These are phyloP conservation scores for Pelusios castaneus DNA, from an alignment of 2,113 vertebrate species.

Conservation along the genomic window DNA sequence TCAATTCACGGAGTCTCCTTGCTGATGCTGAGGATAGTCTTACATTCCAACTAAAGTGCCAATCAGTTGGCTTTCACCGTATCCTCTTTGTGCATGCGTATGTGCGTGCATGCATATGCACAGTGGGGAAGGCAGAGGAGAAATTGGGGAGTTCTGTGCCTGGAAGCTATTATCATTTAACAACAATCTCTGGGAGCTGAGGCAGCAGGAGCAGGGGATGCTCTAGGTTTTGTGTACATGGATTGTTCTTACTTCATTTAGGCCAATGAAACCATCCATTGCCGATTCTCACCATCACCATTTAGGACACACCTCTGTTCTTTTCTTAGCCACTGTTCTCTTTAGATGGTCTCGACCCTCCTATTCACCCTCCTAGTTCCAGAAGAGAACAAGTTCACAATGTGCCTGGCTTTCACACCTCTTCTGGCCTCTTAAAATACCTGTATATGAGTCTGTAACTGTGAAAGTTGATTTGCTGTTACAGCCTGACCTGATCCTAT, in stretches of 20 bases:
- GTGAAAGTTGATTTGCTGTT: too few species aligned
- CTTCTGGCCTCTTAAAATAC: accelerated
- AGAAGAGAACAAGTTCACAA: not conserved
- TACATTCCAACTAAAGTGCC: not conserved
- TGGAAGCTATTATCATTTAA: not conserved
- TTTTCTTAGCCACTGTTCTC: not conserved
- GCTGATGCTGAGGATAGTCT: not conserved
- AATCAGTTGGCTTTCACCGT: not conserved
- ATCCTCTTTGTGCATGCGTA: not conserved
- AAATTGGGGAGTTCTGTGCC: not conserved
- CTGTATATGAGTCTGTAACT: not conserved
- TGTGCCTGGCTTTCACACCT: not conserved
- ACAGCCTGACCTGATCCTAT: too few species aligned
- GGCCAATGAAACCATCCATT: not conserved
- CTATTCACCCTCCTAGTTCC: not conserved
- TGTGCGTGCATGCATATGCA: too few species aligned
- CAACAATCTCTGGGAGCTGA: not conserved
- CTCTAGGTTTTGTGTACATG: not conserved
- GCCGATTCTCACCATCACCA: not conserved
- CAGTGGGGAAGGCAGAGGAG: too few species aligned
- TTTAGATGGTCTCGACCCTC: not conserved
- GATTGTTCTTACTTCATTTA: not conserved
- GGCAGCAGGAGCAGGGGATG: not conserved
- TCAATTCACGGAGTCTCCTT: not conserved
- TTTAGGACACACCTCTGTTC: not conserved